Evolutionary conservation across 2,888 invertebrate genomes (phyloP), one percentile per base, ranked within the genome.

Genomic region (Thera britannica): DNA sequence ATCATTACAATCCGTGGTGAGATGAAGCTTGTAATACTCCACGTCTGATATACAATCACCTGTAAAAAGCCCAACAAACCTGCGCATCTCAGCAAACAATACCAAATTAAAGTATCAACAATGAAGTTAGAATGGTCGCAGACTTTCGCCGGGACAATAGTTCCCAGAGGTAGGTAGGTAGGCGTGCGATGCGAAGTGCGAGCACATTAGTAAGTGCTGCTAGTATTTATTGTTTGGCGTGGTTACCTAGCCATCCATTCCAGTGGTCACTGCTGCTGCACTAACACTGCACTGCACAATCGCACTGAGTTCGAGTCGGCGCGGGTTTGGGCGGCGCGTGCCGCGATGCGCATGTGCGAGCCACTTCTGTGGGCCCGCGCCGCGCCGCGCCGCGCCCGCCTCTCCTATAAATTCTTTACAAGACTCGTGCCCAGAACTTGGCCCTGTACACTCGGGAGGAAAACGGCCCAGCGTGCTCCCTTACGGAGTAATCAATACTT

Each of bases 331-430:
- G 80, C 74, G 71, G 73, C 74, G 68, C 75, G 73, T 77, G 75
- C 72, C 72, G 72, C 67, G 51, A 41, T 59, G 67, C 70, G 59
- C 66, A 69, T 63, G 59, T 69, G 72, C 70, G 65, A 59, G 60
- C 58, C 64, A 71, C 71, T 68, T 68, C 63, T 72, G 63, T 59
- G 66, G 55, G 56, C 62, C 56, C 5, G 36, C 38, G 65, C 68
- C 23, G 23, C 23, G 23, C 23, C 23, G 23, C 23, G 23, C 65
- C 68, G 68, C 67, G 74, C 68, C 83, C 84, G 85, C 81, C 89
- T 88, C 90, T 88, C 88, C 89, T 90, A 90, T 89, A 90, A 88
- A 90, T 91, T 92, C 90, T 91, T 89, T 88, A 88, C 86, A 87
- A 89, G 87, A 87, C 92, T 90, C 91, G 92, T 90, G 90, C 88